Percentiles rank a stretch among this genome's conserved stretches.
Conservation (phyloP, 2,113 vertebrate species). For the Oreotrochilus melanogaster region DNA sequence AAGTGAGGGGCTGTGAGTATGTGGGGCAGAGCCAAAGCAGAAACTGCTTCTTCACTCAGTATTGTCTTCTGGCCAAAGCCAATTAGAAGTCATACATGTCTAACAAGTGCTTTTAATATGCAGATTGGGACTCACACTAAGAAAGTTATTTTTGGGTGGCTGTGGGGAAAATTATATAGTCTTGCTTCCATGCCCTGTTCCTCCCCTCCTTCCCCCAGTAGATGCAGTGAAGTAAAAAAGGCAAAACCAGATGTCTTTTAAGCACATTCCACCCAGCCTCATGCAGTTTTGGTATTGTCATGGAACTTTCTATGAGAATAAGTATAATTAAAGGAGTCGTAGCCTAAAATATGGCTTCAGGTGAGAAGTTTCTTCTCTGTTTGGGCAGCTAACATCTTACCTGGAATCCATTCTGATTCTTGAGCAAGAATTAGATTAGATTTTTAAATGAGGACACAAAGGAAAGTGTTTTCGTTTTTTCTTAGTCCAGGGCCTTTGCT, state of each 20-base stretch:
- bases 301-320: neutral
- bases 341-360: neutral
- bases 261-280: conserved; percentile 40
- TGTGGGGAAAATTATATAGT: neutral
- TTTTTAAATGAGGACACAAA: neutral
- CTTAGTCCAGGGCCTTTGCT: neutral
- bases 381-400: neutral
- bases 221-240: neutral
- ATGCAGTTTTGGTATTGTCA: neutral
- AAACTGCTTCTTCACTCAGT: neutral
- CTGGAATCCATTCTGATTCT: neutral
- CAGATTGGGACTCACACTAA: neutral
- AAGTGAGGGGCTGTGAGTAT: neutral
- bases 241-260: conserved; percentile 26
- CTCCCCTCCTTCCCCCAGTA: neutral
- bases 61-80: neutral
- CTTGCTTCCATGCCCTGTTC: neutral
- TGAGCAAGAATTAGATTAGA: neutral
- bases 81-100: neutral
- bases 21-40: neutral
- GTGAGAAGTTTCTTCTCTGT: neutral
- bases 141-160: conserved; percentile 19
- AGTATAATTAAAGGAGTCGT: neutral
- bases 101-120: neutral
- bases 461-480: neutral